These are phyloP conservation scores for Lagria hirta DNA, from an alignment of 2,888 invertebrate genomes.

Conservation along the genomic window DNA sequence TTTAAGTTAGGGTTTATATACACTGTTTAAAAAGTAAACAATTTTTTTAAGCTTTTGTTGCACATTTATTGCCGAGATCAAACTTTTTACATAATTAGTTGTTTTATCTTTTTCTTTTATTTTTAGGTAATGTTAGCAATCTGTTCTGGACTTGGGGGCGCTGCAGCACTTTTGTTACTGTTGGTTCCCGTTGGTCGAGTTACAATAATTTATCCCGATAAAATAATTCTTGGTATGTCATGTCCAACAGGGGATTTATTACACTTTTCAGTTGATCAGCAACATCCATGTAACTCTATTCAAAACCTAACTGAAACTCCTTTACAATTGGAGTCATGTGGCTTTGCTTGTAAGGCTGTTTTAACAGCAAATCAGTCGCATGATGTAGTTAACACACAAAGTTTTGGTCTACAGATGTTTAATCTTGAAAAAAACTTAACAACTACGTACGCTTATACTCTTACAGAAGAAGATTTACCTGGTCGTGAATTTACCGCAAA, in stretches of 20 bases:
- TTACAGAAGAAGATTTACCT: constrained; percentile 33
- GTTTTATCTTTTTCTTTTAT: too few species aligned
- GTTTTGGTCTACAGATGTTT: constrained; percentile 60
- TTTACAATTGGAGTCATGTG: constrained; percentile 59
- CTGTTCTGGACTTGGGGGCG: constrained; percentile 68
- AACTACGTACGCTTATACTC: constrained; percentile 53
- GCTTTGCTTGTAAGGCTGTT: constrained; percentile 61
- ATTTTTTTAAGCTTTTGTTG: too few species aligned
- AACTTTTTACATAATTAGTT: too few species aligned
- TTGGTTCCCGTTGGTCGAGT: constrained; percentile 72
- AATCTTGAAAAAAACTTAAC: constrained; percentile 47
- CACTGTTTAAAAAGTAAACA: too few species aligned
- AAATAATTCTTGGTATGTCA: constrained; percentile 61
- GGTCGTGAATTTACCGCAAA: constrained; percentile 37
- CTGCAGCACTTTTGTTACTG: constrained; percentile 66
- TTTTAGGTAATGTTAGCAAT: constrained; percentile 66
- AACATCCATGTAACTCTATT: constrained; percentile 57
- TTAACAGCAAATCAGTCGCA: constrained; percentile 54
- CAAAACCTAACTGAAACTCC: constrained; percentile 51
- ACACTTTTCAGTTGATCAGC: constrained; percentile 53
- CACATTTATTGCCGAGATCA: too few species aligned
- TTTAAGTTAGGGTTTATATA: too few species aligned
- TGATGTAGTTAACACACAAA: constrained; percentile 56
- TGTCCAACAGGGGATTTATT: constrained; percentile 51
- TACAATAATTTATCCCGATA: constrained; percentile 65